Conservation (phyloP, 2,797 vertebrate genomes). For the Paratrypauchen microcephalus region DNA sequence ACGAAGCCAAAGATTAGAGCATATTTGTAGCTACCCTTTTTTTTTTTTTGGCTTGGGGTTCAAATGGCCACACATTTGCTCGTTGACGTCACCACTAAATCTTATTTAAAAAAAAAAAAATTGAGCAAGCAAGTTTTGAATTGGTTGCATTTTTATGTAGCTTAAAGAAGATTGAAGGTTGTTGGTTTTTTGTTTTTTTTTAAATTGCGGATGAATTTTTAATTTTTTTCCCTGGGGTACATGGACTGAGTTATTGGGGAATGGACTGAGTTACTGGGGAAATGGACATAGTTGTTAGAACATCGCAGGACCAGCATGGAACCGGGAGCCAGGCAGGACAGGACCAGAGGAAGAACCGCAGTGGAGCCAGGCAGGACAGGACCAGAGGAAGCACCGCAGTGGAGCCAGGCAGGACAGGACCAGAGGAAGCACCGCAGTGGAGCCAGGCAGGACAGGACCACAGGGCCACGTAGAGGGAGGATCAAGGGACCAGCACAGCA, state of each 20-base stretch:
- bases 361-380: constrained; percentile 48
- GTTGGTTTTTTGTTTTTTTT: not conserved
- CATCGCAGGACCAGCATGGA: constrained; percentile 45
- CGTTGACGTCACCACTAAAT: not conserved
- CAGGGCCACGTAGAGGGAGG: constrained; percentile 37
- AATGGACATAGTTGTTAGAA: constrained; percentile 72
- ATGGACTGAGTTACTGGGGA: constrained; percentile 52
- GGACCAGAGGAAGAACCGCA: constrained; percentile 32
- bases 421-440: constrained; percentile 44
- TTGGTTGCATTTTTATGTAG: not conserved
- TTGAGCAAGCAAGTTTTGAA: not conserved
- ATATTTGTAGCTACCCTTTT: too few relatives aligned
- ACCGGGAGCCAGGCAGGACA: constrained; percentile 20
- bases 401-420: constrained; percentile 52
- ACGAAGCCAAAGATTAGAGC: too few relatives aligned
- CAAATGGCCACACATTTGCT: not conserved
- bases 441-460: constrained; percentile 53
- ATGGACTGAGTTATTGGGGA: constrained; percentile 8
- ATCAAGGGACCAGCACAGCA: constrained; percentile 47
- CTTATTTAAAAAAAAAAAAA: too few relatives aligned
- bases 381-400: constrained; percentile 46
- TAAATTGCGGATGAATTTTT: constrained; percentile 16
- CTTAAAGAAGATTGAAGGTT: constrained; percentile 20
- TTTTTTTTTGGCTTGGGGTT: not conserved
- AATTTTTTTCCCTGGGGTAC: constrained; percentile 10